These are phyloP conservation scores for Mohoua ochrocephala DNA, from an alignment of 2,113 vertebrate species.

Conservation along the genomic window DNA sequence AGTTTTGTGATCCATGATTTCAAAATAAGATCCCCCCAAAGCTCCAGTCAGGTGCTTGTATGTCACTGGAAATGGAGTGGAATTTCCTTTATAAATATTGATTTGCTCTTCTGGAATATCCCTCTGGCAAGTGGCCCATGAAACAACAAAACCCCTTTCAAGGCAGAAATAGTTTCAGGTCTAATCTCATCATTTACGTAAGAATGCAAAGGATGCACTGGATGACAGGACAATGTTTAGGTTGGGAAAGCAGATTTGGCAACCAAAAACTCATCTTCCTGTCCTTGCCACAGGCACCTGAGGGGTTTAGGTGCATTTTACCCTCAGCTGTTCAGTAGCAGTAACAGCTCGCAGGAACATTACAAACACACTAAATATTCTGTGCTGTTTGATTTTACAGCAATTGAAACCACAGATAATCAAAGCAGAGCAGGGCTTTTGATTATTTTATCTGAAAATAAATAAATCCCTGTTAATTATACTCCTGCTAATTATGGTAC, in stretches of 20 bases:
- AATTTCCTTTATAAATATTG: background rate
- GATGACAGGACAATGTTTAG: background rate
- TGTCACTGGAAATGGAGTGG: background rate
- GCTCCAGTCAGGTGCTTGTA: fast-evolving
- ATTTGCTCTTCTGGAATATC: background rate
- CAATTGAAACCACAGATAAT: background rate
- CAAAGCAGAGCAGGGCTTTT: background rate
- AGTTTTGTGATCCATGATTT: background rate
- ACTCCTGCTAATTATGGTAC: background rate
- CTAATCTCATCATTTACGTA: background rate
- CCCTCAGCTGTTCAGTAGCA: background rate
- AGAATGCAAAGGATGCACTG: background rate
- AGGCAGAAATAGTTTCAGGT: background rate
- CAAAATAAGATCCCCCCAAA: background rate
- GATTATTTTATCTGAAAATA: background rate
- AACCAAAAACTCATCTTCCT: background rate
- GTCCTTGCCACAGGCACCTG: background rate
- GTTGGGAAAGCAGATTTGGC: background rate
- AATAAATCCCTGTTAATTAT: background rate
- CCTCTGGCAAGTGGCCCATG: background rate
- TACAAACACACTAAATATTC: background rate
- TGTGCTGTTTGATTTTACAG: background rate
- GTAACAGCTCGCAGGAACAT: background rate
- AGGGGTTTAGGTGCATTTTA: background rate
- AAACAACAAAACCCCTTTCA: background rate